Conservation (phyloP, 2,113 vertebrate genomes). For the Felis chaus region DNA sequence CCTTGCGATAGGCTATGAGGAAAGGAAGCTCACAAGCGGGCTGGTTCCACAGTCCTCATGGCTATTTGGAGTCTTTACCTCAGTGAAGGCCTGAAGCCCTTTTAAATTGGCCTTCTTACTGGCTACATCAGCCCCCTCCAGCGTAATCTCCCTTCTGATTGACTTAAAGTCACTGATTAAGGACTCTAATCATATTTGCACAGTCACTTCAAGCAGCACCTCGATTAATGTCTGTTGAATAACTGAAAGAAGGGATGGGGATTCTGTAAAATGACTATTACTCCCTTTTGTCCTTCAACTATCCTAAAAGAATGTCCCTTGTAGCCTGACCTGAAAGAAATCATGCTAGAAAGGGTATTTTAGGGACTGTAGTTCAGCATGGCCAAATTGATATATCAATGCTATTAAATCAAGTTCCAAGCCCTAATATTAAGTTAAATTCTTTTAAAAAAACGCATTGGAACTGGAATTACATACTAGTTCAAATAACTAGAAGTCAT, state of each 20-base stretch:
- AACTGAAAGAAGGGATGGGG: not conserved
- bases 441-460: not conserved
- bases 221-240: not conserved
- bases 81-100: not conserved
- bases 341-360: not conserved
- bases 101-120: not conserved
- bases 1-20: not conserved
- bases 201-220: not conserved
- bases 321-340: not conserved
- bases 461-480: not conserved
- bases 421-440: not conserved
- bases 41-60: not conserved
- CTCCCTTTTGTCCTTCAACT: not conserved
- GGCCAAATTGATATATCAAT: not conserved
- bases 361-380: not conserved
- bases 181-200: not conserved
- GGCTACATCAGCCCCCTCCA: not conserved
- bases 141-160: not conserved
- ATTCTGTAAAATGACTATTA: not conserved
- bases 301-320: not conserved
- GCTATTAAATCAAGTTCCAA: not conserved
- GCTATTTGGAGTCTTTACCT: not conserved
- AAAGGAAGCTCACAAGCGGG: not conserved
- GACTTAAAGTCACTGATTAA: not conserved
- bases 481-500: not conserved